Base-by-base conservation (phyloP, 2,113 vertebrate species). In the Oreotrochilus melanogaster region DNA sequence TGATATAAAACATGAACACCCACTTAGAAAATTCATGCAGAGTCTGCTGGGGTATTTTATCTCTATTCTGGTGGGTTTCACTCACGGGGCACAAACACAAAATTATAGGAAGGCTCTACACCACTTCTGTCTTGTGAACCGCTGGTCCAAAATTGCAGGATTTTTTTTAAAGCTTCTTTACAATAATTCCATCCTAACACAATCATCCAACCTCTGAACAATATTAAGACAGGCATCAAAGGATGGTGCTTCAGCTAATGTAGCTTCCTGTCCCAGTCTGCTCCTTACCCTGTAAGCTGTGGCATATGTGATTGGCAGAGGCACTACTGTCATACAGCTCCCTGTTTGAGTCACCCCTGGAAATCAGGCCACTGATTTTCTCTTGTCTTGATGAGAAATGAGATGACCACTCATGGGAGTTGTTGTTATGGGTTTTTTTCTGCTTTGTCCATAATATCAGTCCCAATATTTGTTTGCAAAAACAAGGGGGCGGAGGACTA, bases 1-100 rank as follows among this genome's bases (percentile, higher is more conserved):
- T 35, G 84, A 67, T 69, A 78, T 33, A 71, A 95, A 94, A 81
- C 58, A 57, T 61, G 81, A 95, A 78, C 81, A 81, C 60, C 83
- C 84, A 62, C 45, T 50, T 66, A 84, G 83, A 89, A 51, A 50
- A 78, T 58, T 43, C 78, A 39, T 3, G 58, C 57, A 25, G 83
- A 27, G 27, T 3, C 28, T 48, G 7, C 9, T 37, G 45, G 6
- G 11, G 6, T 62, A 9, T 82, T 76, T 90, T 2, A 14, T 22
- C 43, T 92, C 6, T 53, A 2, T 66, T 71, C 81, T 89, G 47
- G 6, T 81, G 56, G 28, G 25, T 70, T 88, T 90, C 31, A 61
- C 25, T 89, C 30, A 8, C 4, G 11, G 42, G n/a, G 24, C 50
- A 45, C 18, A 43, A 4, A 3, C 19, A 58, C 28, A 67, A 60